phyloP scores from a whole-genome alignment of 2,888 invertebrate species.

The Dasysyrphus tricinctus region DNA sequence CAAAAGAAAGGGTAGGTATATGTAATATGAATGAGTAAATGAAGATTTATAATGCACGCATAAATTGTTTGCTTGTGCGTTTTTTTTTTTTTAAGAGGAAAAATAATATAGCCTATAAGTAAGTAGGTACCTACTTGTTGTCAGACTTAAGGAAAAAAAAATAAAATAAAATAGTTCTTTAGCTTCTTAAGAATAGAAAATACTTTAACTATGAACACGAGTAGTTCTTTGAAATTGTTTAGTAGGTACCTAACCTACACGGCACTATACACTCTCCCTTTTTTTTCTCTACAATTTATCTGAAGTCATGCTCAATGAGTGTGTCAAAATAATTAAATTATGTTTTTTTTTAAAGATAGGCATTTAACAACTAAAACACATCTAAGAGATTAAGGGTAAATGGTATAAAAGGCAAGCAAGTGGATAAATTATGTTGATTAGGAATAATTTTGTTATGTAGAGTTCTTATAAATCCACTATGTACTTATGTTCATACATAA shows the following conservation, averaged over 20 bases:
- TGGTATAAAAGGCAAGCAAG: slow-evolving; percentile 1
- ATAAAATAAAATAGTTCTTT: slow-evolving; percentile 12
- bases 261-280: slow-evolving; percentile 16
- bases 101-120: background rate
- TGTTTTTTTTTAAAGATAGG: slow-evolving; percentile 12
- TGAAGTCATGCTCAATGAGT: slow-evolving; percentile 65
- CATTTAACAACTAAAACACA: slow-evolving; percentile 12
- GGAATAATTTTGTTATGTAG: background rate
- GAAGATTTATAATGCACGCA: slow-evolving; percentile 68
- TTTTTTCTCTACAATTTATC: slow-evolving; percentile 4
- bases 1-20: background rate
- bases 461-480: background rate
- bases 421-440: slow-evolving; percentile 12
- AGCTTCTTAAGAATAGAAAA: slow-evolving; percentile 37
- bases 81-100: background rate
- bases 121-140: background rate
- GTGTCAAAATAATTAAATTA: slow-evolving; percentile 68
- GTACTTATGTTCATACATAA: too few relatives aligned
- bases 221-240: slow-evolving; percentile 19
- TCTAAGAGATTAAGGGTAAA: slow-evolving; percentile 21
- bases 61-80: slow-evolving; percentile 59
- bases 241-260: background rate
- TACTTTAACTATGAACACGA: slow-evolving; percentile 9
- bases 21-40: slow-evolving; percentile 32
- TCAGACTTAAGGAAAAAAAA: background rate